A percentile compares a stretch with the other conserved stretches of the same genome.
phyloP scores from a whole-genome alignment of 2,113 vertebrate species.

The Eurystomus gularis region DNA sequence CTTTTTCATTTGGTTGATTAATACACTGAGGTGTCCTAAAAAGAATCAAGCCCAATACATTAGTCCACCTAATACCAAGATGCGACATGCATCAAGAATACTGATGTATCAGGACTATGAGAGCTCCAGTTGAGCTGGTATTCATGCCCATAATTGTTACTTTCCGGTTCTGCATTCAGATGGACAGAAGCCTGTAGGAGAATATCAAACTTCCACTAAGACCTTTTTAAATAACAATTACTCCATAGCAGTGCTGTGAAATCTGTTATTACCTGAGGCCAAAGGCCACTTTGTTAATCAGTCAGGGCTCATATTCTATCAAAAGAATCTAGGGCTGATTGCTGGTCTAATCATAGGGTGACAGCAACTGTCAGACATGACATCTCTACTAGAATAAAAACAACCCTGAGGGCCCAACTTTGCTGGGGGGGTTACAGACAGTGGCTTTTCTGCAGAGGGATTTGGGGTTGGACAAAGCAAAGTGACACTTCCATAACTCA shows the following conservation, averaged over 20 bases:
- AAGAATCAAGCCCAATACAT: background rate
- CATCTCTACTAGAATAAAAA: slow-evolving; percentile 63
- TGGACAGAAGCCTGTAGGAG: slow-evolving; percentile 67
- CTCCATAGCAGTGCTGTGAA: slow-evolving; percentile 71
- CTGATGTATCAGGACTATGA: background rate
- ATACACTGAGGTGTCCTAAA: background rate
- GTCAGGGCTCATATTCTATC: slow-evolving; percentile 68
- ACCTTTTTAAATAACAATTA: slow-evolving; percentile 80
- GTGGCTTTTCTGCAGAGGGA: background rate
- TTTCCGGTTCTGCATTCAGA: slow-evolving; percentile 64
- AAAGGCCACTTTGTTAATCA: slow-evolving; percentile 80
- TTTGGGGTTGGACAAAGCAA: background rate
- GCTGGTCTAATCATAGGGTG: slow-evolving; percentile 72
- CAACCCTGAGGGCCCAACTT: background rate
- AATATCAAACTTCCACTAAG: slow-evolving; percentile 65
- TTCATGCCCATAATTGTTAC: slow-evolving; percentile 43
- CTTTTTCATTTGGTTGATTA: slow-evolving; percentile 4
- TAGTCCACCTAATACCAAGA: background rate
- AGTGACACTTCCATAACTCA: background rate
- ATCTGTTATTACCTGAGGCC: slow-evolving; percentile 81
- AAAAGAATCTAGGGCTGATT: slow-evolving; percentile 70
- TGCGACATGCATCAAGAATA: slow-evolving; percentile 1
- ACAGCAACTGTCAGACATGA: slow-evolving; percentile 51
- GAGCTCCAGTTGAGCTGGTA: slow-evolving; percentile 1
- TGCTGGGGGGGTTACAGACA: background rate